Percentiles rank a stretch among this genome's conserved stretches.
These are phyloP conservation scores for Xenops minutus DNA, from an alignment of 2,797 vertebrate species.

Conservation along the genomic window DNA sequence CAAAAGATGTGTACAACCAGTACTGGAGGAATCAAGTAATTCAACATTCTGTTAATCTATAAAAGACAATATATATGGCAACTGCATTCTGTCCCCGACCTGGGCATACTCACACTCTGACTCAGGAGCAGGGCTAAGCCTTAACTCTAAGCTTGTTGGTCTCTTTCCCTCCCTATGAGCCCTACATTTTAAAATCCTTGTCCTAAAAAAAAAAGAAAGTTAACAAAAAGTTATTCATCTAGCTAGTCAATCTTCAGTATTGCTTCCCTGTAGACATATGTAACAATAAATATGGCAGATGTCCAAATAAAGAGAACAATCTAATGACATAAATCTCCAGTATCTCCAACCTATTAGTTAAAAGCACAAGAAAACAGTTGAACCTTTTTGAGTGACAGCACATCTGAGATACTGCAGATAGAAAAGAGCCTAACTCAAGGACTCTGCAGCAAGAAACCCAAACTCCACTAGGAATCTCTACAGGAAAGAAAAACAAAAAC, in stretches of 20 bases:
- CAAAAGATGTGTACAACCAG: background rate
- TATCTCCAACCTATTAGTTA: background rate
- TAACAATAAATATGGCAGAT: background rate
- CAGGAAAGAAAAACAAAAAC: background rate
- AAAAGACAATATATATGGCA: background rate
- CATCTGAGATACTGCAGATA: background rate
- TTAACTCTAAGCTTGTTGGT: background rate
- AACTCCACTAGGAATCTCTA: background rate
- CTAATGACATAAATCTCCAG: background rate
- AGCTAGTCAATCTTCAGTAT: background rate
- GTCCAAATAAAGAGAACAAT: background rate
- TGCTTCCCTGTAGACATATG: background rate
- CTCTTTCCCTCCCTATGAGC: fast-evolving
- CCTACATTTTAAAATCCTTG: background rate
- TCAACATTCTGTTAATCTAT: background rate
- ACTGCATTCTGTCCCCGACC: background rate
- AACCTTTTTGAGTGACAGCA: background rate
- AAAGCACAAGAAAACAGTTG: background rate
- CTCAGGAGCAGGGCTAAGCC: background rate
- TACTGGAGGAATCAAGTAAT: background rate
- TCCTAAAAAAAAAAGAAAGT: background rate
- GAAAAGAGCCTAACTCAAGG: background rate
- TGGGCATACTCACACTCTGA: background rate
- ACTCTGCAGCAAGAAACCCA: background rate
- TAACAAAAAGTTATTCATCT: background rate